Evolutionary conservation across 2,797 vertebrate species (phyloP), one percentile per base, ranked within the genome.

Genomic region (Paramormyrops hopkinsi): DNA sequence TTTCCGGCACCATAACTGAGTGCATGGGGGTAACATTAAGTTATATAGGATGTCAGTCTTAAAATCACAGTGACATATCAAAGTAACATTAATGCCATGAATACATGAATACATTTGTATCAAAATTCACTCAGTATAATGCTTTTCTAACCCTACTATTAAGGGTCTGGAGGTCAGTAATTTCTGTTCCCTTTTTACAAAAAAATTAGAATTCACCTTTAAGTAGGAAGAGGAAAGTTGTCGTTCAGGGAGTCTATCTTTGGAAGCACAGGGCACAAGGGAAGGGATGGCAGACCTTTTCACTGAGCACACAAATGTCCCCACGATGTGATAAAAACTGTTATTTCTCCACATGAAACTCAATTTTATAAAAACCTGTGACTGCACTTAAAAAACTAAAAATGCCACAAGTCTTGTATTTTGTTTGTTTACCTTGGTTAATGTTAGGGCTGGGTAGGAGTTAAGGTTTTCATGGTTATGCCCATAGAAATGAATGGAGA

Each of bases 11-110:
- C 90, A 88, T 93, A 92, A 92, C 90, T 93, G 88, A 89, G 0
- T n/a, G 89, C 91, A 91, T 50, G 83, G 84, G 88, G 11, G 91
- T 62, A 90, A 44, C 46, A 76, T n/a, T 59, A 46, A 41, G 6
- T 51, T 82, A 33, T 79, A 76, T 59, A 85, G 91, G 19, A 87
- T 90, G 89, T n/a, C 91, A 89, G 87, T 91, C 87, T 90, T 54
- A 89, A 91, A 93, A 85, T 87, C 54, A 92, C 91, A 89, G 89
- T 89, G 85, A 90, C 89, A 90, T 90, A 91, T 73, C 88, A 91
- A 90, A 91, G 86, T 91, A 91, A 90, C 79, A 7, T 62, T 88
- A 69, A 88, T 82, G 25, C 51, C 41, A 48, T 50, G 73, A 92
- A 91, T n/a, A n/a, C n/a, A n/a, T n/a, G n/a, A n/a, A n/a, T n/a